A percentile compares a stretch with the other conserved stretches of the same genome.
These are phyloP conservation scores for Chloroceryle amazona DNA, from an alignment of 2,797 vertebrate genomes.

Conservation along the genomic window DNA sequence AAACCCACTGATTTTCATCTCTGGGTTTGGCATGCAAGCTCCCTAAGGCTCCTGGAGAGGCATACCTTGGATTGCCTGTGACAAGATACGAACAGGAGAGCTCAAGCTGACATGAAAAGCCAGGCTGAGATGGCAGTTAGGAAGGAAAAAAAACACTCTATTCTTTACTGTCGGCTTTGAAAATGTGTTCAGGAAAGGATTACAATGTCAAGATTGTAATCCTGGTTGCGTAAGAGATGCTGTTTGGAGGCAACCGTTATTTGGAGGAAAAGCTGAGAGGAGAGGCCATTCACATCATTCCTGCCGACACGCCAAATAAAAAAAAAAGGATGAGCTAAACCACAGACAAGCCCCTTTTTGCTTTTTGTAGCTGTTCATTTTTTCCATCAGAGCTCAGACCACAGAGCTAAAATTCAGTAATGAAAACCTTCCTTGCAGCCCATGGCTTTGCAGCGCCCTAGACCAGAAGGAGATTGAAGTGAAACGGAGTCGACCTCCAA, in stretches of 20 bases:
- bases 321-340: constrained; percentile 55
- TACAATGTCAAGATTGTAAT: constrained; percentile 37
- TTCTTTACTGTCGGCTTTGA: constrained; percentile 8
- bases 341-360: constrained; percentile 29
- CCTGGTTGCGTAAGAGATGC: background rate
- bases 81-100: constrained; percentile 45
- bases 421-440: constrained; percentile 34
- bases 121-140: constrained; percentile 28
- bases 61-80: constrained; percentile 38
- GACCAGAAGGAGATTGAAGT: background rate
- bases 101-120: background rate
- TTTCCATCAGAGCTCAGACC: constrained; percentile 39
- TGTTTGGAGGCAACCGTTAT: background rate
- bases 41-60: constrained; percentile 45
- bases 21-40: constrained; percentile 29
- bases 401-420: background rate
- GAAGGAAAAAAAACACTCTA: background rate
- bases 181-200: constrained; percentile 59
- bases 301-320: constrained; percentile 7
- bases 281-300: constrained; percentile 52
- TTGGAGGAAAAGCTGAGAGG: constrained; percentile 33
- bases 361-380: constrained; percentile 51
- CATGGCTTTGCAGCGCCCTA: background rate
- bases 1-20: constrained; percentile 69
- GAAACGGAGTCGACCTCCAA: background rate